Percentiles rank a stretch among this genome's conserved stretches.
Evolutionary conservation across 2,797 vertebrate genomes (phyloP).

Genomic region (Pseudochirops cupreus): DNA sequence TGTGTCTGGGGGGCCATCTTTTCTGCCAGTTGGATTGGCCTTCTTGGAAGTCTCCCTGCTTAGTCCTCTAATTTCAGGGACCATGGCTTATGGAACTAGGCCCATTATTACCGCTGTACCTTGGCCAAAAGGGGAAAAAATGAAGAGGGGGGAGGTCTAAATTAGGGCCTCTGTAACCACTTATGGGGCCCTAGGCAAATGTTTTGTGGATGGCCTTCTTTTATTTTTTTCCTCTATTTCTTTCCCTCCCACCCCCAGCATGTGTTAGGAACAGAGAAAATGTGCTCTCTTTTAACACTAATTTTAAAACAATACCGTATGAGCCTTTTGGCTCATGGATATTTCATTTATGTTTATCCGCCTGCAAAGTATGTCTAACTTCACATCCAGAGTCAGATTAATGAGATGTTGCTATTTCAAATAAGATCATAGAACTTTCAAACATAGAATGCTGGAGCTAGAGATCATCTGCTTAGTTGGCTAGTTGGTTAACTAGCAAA

Average conservation of each 20-base stretch:
- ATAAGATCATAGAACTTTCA: background rate
- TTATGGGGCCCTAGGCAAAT: background rate
- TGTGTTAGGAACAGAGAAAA: slow-evolving; percentile 8
- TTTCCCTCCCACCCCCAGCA: background rate
- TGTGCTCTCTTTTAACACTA: background rate
- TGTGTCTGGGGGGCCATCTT: background rate
- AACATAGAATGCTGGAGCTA: background rate
- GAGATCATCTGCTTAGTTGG: background rate
- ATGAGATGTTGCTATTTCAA: background rate
- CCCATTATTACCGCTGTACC: background rate
- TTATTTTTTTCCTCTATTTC: background rate
- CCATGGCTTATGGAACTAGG: background rate
- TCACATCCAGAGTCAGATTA: background rate
- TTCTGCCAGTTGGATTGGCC: background rate
- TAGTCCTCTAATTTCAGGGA: background rate
- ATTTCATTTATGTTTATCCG: slow-evolving; percentile 1
- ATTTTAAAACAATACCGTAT: slow-evolving; percentile 12
- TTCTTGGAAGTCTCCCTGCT: background rate
- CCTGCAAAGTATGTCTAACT: background rate
- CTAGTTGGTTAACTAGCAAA: background rate
- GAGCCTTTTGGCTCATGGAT: background rate
- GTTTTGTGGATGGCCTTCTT: background rate
- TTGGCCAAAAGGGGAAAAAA: background rate
- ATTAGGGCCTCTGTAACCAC: slow-evolving; percentile 4
- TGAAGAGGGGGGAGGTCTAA: background rate